Conservation (phyloP, 1,140 invertebrate species). For the Lepeophtheirus salmonis region DNA sequence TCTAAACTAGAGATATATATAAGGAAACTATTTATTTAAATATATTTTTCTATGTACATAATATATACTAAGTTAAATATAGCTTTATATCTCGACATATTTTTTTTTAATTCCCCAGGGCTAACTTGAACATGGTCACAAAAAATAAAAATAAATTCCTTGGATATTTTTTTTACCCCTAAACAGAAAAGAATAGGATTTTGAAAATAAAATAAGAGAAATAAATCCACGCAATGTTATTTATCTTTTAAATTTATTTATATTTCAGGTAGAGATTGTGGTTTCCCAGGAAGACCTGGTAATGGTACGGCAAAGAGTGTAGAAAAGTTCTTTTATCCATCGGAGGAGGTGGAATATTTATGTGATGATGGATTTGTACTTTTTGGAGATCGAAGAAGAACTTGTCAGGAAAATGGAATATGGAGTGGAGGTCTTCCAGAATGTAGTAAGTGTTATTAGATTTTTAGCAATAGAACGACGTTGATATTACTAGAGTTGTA, state of each 20-base stretch:
- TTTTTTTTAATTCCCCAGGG: not conserved
- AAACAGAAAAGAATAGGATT: not conserved
- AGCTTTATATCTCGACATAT: not conserved
- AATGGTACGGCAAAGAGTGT: conserved; percentile 23
- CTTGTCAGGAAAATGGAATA: conserved; percentile 68
- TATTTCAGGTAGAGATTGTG: conserved; percentile 20
- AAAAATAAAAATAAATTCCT: not conserved
- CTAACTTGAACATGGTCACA: not conserved
- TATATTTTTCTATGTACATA: conserved; percentile 2
- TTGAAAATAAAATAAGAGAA: not conserved
- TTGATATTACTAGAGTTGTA: too few species aligned
- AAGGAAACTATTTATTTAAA: not conserved
- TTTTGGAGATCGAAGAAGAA: conserved; percentile 46
- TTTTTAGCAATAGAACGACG: not conserved
- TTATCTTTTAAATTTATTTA: conserved; percentile 19
- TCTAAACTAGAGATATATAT: too few species aligned
- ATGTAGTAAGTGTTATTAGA: conserved; percentile 33
- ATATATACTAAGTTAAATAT: not conserved
- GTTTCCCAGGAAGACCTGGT: conserved; percentile 22
- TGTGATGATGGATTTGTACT: conserved; percentile 23
- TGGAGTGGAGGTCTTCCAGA: conserved; percentile 57
- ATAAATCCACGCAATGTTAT: not conserved
- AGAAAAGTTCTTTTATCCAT: conserved; percentile 21
- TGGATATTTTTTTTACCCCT: not conserved
- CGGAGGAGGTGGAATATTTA: conserved; percentile 22